Evolutionary conservation across 64 coral and sea anemone species (phyloP).

Genomic region (Actinia equina): DNA sequence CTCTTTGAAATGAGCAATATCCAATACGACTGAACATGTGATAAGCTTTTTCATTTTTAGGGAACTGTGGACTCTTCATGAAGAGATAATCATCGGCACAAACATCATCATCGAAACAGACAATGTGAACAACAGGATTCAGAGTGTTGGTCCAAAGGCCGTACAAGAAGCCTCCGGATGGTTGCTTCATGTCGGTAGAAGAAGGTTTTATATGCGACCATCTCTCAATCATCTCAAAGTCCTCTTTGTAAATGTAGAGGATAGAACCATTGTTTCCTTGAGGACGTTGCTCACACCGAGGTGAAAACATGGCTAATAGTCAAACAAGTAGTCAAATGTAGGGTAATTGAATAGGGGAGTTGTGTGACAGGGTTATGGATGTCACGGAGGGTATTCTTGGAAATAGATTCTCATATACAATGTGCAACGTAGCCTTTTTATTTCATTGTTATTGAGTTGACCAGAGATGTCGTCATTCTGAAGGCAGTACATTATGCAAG

Average conservation of each 20-base stretch:
- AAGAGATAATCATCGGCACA: too few relatives aligned
- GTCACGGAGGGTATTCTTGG: too few relatives aligned
- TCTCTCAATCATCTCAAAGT: slow-evolving; percentile 16
- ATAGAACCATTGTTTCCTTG: not conserved
- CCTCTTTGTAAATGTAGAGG: slow-evolving; percentile 33
- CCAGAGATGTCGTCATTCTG: too few relatives aligned
- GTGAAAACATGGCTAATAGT: not conserved
- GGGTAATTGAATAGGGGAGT: too few relatives aligned
- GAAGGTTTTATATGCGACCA: slow-evolving; percentile 22
- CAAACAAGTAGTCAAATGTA: not conserved
- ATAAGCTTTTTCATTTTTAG: too few relatives aligned
- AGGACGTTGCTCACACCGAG: not conserved
- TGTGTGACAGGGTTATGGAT: too few relatives aligned
- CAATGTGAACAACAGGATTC: slow-evolving; percentile 40
- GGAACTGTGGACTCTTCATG: not conserved
- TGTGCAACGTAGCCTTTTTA: too few relatives aligned
- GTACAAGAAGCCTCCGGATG: slow-evolving; percentile 15
- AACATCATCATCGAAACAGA: slow-evolving; percentile 17
- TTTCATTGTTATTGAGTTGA: too few relatives aligned
- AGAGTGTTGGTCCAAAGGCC: slow-evolving; percentile 39
- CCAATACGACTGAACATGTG: not conserved
- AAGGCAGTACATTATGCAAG: too few relatives aligned
- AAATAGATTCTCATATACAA: too few relatives aligned
- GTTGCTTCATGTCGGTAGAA: slow-evolving; percentile 1
- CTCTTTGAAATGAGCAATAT: not conserved